Percentiles rank a stretch among this genome's conserved stretches.
Conservation (phyloP, 2,888 invertebrate species). For the Leptopilina syphax region DNA sequence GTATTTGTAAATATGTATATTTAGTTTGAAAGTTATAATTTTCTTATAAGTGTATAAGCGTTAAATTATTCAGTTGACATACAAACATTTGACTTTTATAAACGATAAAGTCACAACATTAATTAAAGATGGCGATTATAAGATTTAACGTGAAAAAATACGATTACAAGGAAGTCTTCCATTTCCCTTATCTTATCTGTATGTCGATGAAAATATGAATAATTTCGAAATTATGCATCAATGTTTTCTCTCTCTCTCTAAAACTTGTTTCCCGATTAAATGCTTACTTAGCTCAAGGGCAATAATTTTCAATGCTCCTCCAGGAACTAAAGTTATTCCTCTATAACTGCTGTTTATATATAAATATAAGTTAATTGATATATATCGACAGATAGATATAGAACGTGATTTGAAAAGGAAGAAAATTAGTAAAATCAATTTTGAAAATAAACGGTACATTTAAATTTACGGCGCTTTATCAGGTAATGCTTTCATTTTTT, state of each 20-base stretch:
- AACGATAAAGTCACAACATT: conserved; percentile 3
- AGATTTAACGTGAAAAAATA: conserved; percentile 1
- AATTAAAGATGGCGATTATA: conserved; percentile 1
- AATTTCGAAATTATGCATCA: not conserved
- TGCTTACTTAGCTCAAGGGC: not conserved
- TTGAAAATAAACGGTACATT: no score
- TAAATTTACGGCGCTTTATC: no score
- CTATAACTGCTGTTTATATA: not conserved
- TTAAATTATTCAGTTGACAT: not conserved
- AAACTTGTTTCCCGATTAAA: conserved; percentile 10
- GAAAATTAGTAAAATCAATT: no score
- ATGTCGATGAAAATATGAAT: conserved; percentile 2
- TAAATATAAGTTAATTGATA: not conserved
- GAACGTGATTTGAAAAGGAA: no score
- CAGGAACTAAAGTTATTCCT: conserved; percentile 4
- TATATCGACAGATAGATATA: no score
- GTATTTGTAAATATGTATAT: no score
- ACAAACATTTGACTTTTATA: not conserved
- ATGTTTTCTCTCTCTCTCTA: not conserved
- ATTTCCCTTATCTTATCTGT: not conserved
- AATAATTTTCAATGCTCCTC: not conserved
- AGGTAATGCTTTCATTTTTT: no score
- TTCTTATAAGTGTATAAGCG: no score
- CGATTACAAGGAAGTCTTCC: conserved; percentile 5
- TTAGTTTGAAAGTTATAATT: no score